Evolutionary conservation across 2,888 invertebrate species (phyloP), one percentile per base, ranked within the genome.

Genomic region (Heliothis peltigera): DNA sequence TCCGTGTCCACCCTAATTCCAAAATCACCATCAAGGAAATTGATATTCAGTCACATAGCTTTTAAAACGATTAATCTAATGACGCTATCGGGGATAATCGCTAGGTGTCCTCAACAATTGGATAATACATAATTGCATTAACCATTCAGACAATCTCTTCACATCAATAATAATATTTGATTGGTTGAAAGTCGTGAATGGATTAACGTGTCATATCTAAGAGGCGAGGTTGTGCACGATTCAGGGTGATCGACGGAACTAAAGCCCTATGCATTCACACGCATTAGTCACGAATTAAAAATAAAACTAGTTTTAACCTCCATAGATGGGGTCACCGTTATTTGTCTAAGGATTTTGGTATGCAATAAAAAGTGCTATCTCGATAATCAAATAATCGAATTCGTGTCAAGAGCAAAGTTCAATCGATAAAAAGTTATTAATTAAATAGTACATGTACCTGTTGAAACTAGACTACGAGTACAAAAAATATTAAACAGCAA

Each of bases 141-240:
- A 77, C 60, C 75, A 81, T 82, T 82, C 75, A 80, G 12, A 70
- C 83, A 79, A 79, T 70, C 65, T 66, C 73, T 75, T 70, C 55
- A 60, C 75, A 67, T 81, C 66, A 70, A 76, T 75, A 79, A 77
- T 77, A 74, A 75, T 73, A 73, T 80, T 83, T 79, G 77, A 84
- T 84, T 83, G 70, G 70, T 64, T 67, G 48, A 70, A 55, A 80
- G 68, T 84, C 85, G 84, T 86, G 84, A 75, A 79, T 77, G 67
- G 81, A 79, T 82, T 83, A 81, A 80, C 79, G 68, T 77, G 74
- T 82, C 80, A 83, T 83, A 84, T 83, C 81, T 75, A 73, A 81
- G 59, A 49, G 78, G 71, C 84, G 83, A 89, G 85, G 84, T 83
- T 84, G 78, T 51, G 60, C 86, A 88, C 87, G 85, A 87, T 65